Base-by-base conservation (phyloP, 2,888 invertebrate genomes). In the Lymantria monacha region DNA sequence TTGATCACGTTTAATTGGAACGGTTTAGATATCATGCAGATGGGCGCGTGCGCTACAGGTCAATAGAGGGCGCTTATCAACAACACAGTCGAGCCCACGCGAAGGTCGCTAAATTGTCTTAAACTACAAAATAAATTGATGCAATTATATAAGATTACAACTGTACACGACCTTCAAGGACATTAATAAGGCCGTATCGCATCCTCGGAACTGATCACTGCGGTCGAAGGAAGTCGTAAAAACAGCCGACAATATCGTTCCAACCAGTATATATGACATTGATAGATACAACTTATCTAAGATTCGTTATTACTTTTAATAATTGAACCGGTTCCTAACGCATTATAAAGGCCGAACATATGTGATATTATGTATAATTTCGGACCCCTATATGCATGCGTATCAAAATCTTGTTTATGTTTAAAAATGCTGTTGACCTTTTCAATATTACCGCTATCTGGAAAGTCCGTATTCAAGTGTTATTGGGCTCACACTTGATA, bases 131-230 rank as follows among this genome's bases (percentile, higher is more conserved):
- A 57, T 40, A 57, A 42, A 60, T 52, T 56, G 36, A 1, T 58
- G 46, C 46, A 63, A 66, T 66, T 63, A 59, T 44, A 45, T 36
- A 22, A 56, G 59, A 63, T 63, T 55, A 52, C 54, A n/a, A 12
- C 51, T 55, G 48, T 45, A 51, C 37, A 40, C 43, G 44, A 48
- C 53, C 47, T 53, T 38, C 40, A 33, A 30, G 42, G 36, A 54
- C 57, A 41, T 12, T 46, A 57, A 41, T 41, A 41, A 41, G 14
- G 41, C 13, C 13, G 15, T 41, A 41, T 41, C 41, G 14, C 15
- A 41, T 57, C 57, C 57, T 52, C 31, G 1, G 11, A 13, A 2
- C 10, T 31, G 14, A 45, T 14, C 37, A 30, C 30, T 40, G 5
- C n/a, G 43, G 41, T 53, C 48, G 52, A 55, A 49, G 61, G 61